These are phyloP conservation scores for Dugesia japonica DNA, from an alignment of 2,888 invertebrate genomes.

Conservation along the genomic window DNA sequence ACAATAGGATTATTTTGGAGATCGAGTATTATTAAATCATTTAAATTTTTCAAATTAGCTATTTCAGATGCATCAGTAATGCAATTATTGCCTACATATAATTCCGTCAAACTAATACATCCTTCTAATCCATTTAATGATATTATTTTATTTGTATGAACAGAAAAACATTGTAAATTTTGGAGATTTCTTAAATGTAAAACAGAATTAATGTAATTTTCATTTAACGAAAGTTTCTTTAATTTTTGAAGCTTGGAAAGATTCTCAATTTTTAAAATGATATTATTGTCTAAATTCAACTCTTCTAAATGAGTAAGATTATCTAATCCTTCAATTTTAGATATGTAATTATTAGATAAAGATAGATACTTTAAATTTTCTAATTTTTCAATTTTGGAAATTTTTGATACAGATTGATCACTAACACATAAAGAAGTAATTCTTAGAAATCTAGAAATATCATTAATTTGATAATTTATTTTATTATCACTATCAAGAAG, in stretches of 20 bases:
- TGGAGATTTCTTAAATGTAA: conserved; percentile 36
- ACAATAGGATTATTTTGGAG: conserved; percentile 45
- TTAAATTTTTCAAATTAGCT: conserved; percentile 44
- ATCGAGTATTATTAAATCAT: conserved; percentile 44
- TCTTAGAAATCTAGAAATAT: conserved; percentile 21
- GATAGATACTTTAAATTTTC: conserved; percentile 45
- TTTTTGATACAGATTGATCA: conserved; percentile 43
- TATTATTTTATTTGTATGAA: conserved; percentile 43
- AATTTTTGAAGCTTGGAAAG: neutral
- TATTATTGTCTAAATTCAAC: conserved; percentile 44
- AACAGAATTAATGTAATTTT: conserved; percentile 29
- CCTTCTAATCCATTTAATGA: conserved; percentile 41
- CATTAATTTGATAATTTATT: conserved; percentile 37
- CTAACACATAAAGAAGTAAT: conserved; percentile 45
- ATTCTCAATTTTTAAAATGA: conserved; percentile 37
- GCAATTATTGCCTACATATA: conserved; percentile 46
- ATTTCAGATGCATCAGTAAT: conserved; percentile 44
- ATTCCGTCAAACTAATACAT: conserved; percentile 40
- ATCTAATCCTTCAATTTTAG: conserved; percentile 46
- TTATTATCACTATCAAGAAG: conserved; percentile 39
- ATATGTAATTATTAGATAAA: conserved; percentile 46
- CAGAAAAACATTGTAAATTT: conserved; percentile 41
- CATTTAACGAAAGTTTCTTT: neutral
- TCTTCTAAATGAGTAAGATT: conserved; percentile 43
- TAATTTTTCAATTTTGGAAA: conserved; percentile 44